These are phyloP conservation scores for Microcebus tavaratra DNA, from an alignment of 2,113 vertebrate species.

Conservation along the genomic window DNA sequence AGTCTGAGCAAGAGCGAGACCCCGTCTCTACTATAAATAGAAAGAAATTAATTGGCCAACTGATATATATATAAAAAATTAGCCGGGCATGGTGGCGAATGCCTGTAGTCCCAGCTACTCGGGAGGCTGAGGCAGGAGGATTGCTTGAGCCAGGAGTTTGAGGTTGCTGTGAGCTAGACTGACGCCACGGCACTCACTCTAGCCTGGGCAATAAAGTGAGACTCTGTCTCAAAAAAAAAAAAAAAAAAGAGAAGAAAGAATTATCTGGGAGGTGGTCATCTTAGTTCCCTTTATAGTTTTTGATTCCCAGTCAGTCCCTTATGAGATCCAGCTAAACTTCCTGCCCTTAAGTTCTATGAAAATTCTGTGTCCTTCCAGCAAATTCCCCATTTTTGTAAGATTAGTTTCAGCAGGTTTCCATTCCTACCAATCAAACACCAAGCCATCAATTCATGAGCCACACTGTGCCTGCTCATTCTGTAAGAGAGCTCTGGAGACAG, in stretches of 20 bases:
- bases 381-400: neutral
- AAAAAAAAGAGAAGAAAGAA: neutral
- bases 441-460: neutral
- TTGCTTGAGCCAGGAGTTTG: too few species aligned
- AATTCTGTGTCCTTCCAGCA: neutral
- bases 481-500: neutral
- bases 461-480: neutral
- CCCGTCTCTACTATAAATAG: too few species aligned
- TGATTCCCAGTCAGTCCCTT: neutral
- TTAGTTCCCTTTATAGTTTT: neutral
- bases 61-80: too few species aligned
- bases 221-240: too few species aligned
- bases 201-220: too few species aligned
- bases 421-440: neutral
- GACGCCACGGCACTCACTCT: too few species aligned
- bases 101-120: too few species aligned
- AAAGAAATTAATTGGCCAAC: too few species aligned
- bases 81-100: too few species aligned
- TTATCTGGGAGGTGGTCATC: neutral
- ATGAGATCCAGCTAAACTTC: neutral
- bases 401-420: neutral
- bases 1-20: too few species aligned
- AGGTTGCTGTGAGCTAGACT: too few species aligned
- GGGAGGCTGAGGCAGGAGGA: too few species aligned
- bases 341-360: neutral